Evolutionary conservation across 2,113 vertebrate species (phyloP).

Genomic region (Synchiropus splendidus): DNA sequence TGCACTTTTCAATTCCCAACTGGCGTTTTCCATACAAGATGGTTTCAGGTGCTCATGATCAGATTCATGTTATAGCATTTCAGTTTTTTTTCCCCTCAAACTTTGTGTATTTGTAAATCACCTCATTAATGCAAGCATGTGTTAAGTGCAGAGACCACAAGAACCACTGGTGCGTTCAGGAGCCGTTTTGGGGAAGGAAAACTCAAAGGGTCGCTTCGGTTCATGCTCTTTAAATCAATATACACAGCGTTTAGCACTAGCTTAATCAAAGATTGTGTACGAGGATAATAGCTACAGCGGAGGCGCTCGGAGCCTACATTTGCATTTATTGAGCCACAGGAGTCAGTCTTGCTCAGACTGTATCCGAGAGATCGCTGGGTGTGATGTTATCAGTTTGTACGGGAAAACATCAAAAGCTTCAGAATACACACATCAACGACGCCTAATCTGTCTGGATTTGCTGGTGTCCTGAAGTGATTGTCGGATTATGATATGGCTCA

Average conservation of each 20-base stretch:
- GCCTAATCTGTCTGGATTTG: conserved; percentile 10
- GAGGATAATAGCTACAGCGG: conserved; percentile 53
- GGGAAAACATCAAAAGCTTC: conserved; percentile 24
- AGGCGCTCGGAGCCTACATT: conserved; percentile 49
- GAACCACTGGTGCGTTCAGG: too few relatives aligned
- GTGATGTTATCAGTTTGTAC: conserved; percentile 28
- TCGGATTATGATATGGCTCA: not conserved
- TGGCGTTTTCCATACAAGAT: too few relatives aligned
- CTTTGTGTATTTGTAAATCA: too few relatives aligned
- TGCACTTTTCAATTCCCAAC: too few relatives aligned
- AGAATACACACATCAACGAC: conserved; percentile 18
- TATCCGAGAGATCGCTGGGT: conserved; percentile 27
- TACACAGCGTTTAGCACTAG: conserved; percentile 22
- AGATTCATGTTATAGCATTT: too few relatives aligned
- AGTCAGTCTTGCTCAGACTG: conserved; percentile 41
- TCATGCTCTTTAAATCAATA: conserved; percentile 50
- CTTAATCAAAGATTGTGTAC: conserved; percentile 61
- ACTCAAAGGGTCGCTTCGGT: conserved; percentile 30
- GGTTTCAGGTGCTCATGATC: too few relatives aligned
- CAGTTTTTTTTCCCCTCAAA: too few relatives aligned
- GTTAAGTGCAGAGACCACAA: not conserved
- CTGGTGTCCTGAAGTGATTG: conserved; percentile 11
- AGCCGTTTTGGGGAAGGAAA: conserved; percentile 6
- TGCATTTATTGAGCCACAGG: conserved; percentile 63
- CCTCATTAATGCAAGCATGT: conserved; percentile 2